Base-by-base conservation (phyloP, 2,113 vertebrate genomes). In the Oncorhynchus kisutch region DNA sequence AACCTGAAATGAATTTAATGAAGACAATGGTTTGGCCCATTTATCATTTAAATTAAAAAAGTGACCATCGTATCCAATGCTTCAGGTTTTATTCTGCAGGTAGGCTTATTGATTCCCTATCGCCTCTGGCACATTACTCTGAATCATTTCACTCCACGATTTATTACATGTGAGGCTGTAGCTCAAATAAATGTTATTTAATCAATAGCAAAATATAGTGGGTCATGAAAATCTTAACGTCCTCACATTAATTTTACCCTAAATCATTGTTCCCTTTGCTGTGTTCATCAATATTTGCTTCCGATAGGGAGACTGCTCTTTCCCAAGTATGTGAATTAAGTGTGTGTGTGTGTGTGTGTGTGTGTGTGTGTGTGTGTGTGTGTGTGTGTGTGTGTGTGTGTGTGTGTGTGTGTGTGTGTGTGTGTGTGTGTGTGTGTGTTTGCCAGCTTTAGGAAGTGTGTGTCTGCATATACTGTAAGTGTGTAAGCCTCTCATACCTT, bases 181-280 rank as follows among this genome's bases (percentile, higher is more conserved):
- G 84, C 85, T 89, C 87, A 86, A 89, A 91, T 90, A 88, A 90
- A 91, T 90, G 85, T 86, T 89, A 89, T 85, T 85, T 91, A 88
- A 91, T 92, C 90, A 91, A 91, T 89, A 86, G 59, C 34, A 65
- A 84, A 85, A 80, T 82, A 84, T 81, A 88, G 72, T 73, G 81
- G 74, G 71, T 84, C 79, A 87, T 88, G 88, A 88, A 91, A 90
- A 82, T 18, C 48, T 69, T 54, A 65, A 82, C 67, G 80, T 82
- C 72, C 70, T 73, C 82, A 84, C 78, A 76, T 69, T 76, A 72
- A 75, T 60, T 18, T 67, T 29, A 39, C 64, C 73, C 14, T 85
- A 85, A 82, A 89, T 88, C 75, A 83, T 78, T 75, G 75, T 80
- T 81, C 76, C 79, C 77, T 87, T 87, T 83, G 82, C 78, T 79